Base-by-base conservation (phyloP, 2,797 vertebrate species). In the Botia kubotai region DNA sequence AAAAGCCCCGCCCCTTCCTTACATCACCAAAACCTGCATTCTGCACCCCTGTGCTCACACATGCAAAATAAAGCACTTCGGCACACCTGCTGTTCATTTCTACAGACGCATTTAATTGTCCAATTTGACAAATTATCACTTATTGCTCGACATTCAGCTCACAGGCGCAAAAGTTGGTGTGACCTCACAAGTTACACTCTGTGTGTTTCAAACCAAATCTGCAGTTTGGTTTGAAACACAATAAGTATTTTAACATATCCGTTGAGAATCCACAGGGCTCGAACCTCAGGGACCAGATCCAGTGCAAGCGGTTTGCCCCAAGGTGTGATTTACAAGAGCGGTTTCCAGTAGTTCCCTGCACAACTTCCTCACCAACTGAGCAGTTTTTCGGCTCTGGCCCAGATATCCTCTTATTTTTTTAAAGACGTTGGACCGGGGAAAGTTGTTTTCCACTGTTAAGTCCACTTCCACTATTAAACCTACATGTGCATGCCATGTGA, bases 321-420 rank as follows among this genome's bases (percentile, higher is more conserved):
- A 10, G 16, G 26, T 63, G 60, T 63, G 60, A 63, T 63, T 63
- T 63, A 63, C 4, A 62, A 6, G 12, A 16, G 23, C 13, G 23
- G 60, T 29, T 29, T 29, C 58, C 58, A 62, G 58, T 62, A 62
- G 58, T 62, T 29, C n/a, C 23, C 12, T 62, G 23, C 58, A 60
- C 58, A 26, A 26, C 55, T 58, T 58, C 3, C 21, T 58, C 23
- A 21, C 57, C 57, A 60, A 60, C 21, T 23, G 13, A 26, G 57
- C 11, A 13, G 57, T 26, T 60, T 60, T 12, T 60, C 2, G 12
- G 57, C 23, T 11, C 21, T 60, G 57, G 11, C 26, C 12, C 58
- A 60, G 21, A 63, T 33, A 63, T 33, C 0, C 60, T 33, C 13
- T 17, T 26, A 29, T 62, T 33, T 5, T 10, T 23, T 58, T 6